Evolutionary conservation across 2,888 invertebrate species (phyloP), one percentile per base, ranked within the genome.

Genomic region (Drosophila eohydei): DNA sequence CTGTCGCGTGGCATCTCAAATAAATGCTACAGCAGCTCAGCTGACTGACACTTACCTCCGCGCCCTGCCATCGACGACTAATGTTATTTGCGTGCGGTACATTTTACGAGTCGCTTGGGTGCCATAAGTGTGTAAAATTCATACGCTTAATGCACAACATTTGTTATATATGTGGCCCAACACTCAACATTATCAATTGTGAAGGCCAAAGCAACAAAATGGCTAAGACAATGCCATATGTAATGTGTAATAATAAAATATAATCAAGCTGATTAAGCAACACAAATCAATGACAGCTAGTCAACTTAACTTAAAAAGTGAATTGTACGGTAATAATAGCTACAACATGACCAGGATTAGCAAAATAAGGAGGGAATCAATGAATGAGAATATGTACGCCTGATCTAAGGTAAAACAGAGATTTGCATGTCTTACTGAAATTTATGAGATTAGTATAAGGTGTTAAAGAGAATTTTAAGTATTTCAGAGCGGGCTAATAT

Each of bases 91-190:
- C 87, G 78, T 78, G 83, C 75, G 80, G 84, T 74, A 73, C 79
- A 56, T 71, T 83, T 84, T 87, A 84, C 72, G 83, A 81, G 67
- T 66, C 83, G 84, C 83, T 64, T 68, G 83, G 83, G 83, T 82
- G 83, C 80, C 87, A 87, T 84, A 84, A 84, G 82, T 82, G 85
- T 82, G 73, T 76, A 80, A 84, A 84, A 87, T 84, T 84, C 76
- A 87, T 84, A 80, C 71, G 62, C 73, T 78, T 84, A 87, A 84
- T 87, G 84, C 82, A 75, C 81, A 83, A 83, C 80, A 87, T 87
- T 83, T 80, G 87, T 83, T 81, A 81, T 70, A 40, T 71, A 51
- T 43, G 68, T 50, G 44, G 60, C 30, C 77, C 40, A 78, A 72
- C 65, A 67, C 56, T 58, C 46, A 48, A 58, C 59, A 65, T 71